These are phyloP conservation scores for Syngnathoides biaculeatus DNA, from an alignment of 2,113 vertebrate genomes.

Conservation along the genomic window DNA sequence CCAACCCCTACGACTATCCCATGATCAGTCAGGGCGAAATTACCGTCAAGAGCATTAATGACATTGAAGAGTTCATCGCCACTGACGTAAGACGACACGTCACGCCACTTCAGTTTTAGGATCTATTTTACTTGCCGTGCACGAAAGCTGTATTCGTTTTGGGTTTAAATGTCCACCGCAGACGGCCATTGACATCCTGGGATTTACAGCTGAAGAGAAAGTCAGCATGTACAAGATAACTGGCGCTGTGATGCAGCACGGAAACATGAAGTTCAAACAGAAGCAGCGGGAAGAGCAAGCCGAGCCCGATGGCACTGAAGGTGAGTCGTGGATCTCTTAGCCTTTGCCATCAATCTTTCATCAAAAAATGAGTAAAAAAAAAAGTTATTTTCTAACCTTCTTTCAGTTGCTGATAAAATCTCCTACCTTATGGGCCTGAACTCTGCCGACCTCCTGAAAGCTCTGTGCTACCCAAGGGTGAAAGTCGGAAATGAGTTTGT, in stretches of 20 bases:
- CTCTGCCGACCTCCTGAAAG: slow-evolving; percentile 74
- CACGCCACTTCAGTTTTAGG: not conserved
- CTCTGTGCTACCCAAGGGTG: slow-evolving; percentile 75
- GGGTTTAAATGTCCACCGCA: slow-evolving; percentile 22
- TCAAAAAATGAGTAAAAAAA: not conserved
- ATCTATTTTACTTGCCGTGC: not conserved
- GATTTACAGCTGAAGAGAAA: slow-evolving; percentile 83
- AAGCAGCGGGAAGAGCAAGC: slow-evolving; percentile 86
- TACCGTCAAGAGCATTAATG: slow-evolving; percentile 65
- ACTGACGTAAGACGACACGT: slow-evolving; percentile 49
- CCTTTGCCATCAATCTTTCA: not conserved
- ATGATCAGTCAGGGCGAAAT: slow-evolving; percentile 69
- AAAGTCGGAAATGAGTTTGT: slow-evolving; percentile 77
- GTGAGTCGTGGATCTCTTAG: slow-evolving; percentile 45
- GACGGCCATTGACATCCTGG: slow-evolving; percentile 74
- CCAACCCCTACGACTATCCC: slow-evolving; percentile 62
- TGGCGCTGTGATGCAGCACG: slow-evolving; percentile 84
- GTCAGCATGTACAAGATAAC: slow-evolving; percentile 79
- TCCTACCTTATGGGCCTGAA: slow-evolving; percentile 76
- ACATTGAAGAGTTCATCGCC: slow-evolving; percentile 60
- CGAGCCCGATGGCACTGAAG: slow-evolving; percentile 85
- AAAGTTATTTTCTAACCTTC: not conserved
- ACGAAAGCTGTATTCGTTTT: not conserved
- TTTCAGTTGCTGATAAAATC: slow-evolving; percentile 74
- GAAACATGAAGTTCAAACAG: slow-evolving; percentile 89